Percentiles rank a stretch among this genome's conserved stretches.
Conservation (phyloP, 2,113 vertebrate genomes). For the Gallinago jamesoni region DNA sequence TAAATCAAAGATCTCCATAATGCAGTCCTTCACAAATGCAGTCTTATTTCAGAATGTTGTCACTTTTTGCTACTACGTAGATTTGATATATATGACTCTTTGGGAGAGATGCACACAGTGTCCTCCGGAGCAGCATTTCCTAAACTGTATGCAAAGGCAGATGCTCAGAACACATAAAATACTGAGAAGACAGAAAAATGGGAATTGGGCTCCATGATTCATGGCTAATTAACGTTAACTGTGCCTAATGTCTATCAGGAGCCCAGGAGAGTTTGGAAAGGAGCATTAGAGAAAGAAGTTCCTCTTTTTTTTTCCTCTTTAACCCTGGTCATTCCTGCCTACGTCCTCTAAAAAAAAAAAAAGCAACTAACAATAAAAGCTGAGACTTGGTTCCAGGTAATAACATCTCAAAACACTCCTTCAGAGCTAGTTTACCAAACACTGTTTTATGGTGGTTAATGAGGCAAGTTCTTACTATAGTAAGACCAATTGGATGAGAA, state of each 20-base stretch:
- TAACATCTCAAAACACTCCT: neutral
- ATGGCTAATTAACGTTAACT: neutral
- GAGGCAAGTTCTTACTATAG: neutral
- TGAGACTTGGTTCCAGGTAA: neutral
- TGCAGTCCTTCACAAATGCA: neutral
- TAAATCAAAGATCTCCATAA: neutral
- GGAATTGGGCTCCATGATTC: neutral
- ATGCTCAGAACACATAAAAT: neutral
- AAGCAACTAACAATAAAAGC: neutral
- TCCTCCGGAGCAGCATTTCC: neutral
- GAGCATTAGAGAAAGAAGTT: neutral
- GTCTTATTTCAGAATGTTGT: neutral
- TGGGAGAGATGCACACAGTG: neutral
- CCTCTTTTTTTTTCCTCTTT: neutral
- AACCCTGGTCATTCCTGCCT: neutral
- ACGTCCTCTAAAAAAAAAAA: neutral
- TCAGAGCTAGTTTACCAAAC: neutral
- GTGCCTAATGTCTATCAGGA: neutral
- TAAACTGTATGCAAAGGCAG: neutral
- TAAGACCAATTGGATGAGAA: neutral
- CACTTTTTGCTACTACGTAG: neutral
- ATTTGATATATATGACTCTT: neutral
- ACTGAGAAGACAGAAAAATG: neutral
- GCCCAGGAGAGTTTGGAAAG: neutral
- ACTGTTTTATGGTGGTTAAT: neutral